phyloP scores from a whole-genome alignment of 1,140 invertebrate genomes.

The Nylanderia fulva region DNA sequence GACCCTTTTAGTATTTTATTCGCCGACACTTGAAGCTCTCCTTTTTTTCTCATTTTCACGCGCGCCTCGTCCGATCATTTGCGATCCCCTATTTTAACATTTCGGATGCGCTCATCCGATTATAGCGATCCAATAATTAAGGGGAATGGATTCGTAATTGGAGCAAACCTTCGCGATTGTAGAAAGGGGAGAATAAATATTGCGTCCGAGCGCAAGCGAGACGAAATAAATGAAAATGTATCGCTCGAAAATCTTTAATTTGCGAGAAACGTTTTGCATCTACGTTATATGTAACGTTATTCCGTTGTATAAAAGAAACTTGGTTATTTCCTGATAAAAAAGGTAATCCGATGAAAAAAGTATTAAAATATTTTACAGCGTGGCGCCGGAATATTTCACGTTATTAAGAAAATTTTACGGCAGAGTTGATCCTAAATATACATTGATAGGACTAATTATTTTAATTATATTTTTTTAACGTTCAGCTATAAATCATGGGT shows the following conservation, averaged over 20 bases:
- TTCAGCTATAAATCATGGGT: neutral
- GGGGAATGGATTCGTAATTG: neutral
- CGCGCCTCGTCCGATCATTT: neutral
- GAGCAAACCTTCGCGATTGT: neutral
- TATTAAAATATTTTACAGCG: slow-evolving; percentile 34
- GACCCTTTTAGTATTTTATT: slow-evolving; percentile 39
- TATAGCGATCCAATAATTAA: slow-evolving; percentile 12
- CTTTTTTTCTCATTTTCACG: neutral
- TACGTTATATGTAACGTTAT: slow-evolving; percentile 1
- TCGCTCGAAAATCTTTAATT: slow-evolving; percentile 32
- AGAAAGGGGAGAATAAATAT: slow-evolving; percentile 1
- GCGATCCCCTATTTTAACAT: neutral
- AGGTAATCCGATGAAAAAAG: neutral
- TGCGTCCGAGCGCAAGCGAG: neutral
- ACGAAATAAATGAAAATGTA: slow-evolving; percentile 16
- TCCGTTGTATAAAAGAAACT: neutral
- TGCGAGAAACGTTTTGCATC: slow-evolving; percentile 29
- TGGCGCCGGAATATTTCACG: slow-evolving; percentile 31
- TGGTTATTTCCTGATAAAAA: slow-evolving; percentile 32
- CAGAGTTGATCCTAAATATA: neutral
- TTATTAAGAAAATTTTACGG: neutral
- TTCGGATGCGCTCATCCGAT: neutral
- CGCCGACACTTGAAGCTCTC: slow-evolving; percentile 39
- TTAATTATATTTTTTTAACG: neutral
- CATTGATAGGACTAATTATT: neutral